Evolutionary conservation across 2,113 vertebrate species (phyloP), one percentile per base, ranked within the genome.

Genomic region (Pedetes capensis): DNA sequence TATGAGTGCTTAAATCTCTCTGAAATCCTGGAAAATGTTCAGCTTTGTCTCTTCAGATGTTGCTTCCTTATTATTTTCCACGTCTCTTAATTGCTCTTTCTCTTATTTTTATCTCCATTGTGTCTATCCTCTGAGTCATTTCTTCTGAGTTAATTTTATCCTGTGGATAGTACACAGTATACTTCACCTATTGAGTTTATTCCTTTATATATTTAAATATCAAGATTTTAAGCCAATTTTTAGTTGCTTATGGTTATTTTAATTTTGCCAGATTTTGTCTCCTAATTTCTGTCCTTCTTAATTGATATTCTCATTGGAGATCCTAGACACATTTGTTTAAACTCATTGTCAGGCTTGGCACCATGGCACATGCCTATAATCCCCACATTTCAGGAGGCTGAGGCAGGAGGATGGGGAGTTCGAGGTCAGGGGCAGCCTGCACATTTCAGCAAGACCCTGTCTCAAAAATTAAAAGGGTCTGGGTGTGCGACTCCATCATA

Each of bases 221-320:
- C 42, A 94, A 44, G 51, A 74, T 87, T 80, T 90, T n/a, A 57
- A 59, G 44, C 55, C 23, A 22, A 17, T 76, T 94, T 92, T 95
- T 37, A 57, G 23, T 91, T 49, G 17, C 37, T 72, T 69, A 44
- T 16, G 51, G 1, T 53, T 47, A 66, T 75, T 89, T 96, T 92
- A 84, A 76, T 85, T 81, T 91, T 83, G 37, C 32, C 12, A 82
- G 42, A 87, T 55, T 71, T 74, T 76, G 27, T 66, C 42, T 82
- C 37, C 64, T 81, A 42, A 82, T 72, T 96, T 86, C n/a, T 72
- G 53, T 71, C 25, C 42, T 23, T 80, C 85, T 89, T 42, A 42
- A 72, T 55, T 79, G 79, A 59, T 22, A 82, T 25, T 63, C 2
- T 81, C 27, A 86, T 18, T 27, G 37, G 78, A 32, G 12, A 59